A percentile compares a stretch with the other conserved stretches of the same genome.
phyloP scores from a whole-genome alignment of 2,113 vertebrate species.

The Nothocercus nigrocapillus region DNA sequence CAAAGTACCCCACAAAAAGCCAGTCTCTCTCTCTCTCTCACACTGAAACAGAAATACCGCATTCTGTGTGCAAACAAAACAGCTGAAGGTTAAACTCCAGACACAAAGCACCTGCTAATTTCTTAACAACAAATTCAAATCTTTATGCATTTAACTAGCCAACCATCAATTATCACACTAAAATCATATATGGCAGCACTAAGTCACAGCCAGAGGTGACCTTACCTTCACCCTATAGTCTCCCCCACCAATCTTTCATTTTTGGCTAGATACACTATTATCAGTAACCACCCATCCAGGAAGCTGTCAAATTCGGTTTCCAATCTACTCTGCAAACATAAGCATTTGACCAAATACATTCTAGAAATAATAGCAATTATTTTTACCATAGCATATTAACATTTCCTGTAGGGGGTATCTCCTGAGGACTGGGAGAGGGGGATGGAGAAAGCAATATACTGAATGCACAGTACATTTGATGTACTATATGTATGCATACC shows the following conservation, averaged over 20 bases:
- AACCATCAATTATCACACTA: constrained; percentile 43
- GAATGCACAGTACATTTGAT: constrained; percentile 62
- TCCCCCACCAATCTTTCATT: constrained; percentile 69
- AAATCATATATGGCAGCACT: neutral
- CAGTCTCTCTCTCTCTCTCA: neutral
- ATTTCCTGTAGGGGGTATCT: constrained; percentile 65
- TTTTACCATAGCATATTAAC: constrained; percentile 19
- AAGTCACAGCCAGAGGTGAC: constrained; percentile 43
- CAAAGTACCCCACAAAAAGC: neutral
- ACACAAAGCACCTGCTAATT: constrained; percentile 1
- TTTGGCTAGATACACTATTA: constrained; percentile 65
- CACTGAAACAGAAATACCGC: neutral
- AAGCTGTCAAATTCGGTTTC: constrained; percentile 75
- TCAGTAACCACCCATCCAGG: constrained; percentile 71
- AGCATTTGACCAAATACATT: constrained; percentile 66
- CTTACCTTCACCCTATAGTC: constrained; percentile 75
- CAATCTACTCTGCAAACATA: constrained; percentile 73
- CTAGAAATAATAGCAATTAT: constrained; percentile 20
- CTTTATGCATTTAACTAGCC: constrained; percentile 39
- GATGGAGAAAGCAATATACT: constrained; percentile 56
- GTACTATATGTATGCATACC: constrained; percentile 71
- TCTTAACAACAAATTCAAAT: constrained; percentile 11
- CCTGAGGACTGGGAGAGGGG: constrained; percentile 52
- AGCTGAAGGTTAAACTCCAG: neutral
- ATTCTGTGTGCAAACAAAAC: neutral